A percentile compares a stretch with the other conserved stretches of the same genome.
Conservation (phyloP, 2,113 vertebrate genomes). For the Hemiscyllium ocellatum region DNA sequence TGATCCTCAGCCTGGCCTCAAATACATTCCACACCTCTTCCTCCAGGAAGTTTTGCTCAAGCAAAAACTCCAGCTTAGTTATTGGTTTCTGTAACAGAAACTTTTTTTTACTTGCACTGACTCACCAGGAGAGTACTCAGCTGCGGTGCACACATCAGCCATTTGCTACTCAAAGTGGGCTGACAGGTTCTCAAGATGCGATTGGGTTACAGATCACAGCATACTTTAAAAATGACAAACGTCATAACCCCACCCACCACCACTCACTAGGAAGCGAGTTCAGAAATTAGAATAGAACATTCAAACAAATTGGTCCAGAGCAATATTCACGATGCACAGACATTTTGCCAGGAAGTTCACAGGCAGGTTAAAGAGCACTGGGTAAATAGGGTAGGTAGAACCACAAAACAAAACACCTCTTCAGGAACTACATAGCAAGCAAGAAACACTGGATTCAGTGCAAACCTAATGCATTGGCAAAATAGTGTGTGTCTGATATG, state of each 20-base stretch:
- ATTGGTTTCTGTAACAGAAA: neutral
- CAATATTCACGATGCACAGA: neutral
- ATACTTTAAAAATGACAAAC: slow-evolving; percentile 9
- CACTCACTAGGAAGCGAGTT: neutral
- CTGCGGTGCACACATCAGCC: neutral
- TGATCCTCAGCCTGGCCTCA: neutral
- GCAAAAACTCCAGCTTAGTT: neutral
- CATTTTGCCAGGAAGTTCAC: neutral
- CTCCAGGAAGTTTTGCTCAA: neutral
- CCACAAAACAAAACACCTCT: neutral
- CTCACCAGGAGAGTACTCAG: neutral
- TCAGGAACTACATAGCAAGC: neutral
- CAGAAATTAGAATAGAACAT: neutral
- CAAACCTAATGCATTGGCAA: neutral
- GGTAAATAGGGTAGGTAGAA: neutral
- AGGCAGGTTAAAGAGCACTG: neutral
- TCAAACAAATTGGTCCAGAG: neutral
- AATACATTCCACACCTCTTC: neutral
- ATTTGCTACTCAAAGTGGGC: slow-evolving; percentile 9
- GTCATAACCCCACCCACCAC: neutral
- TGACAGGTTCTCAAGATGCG: neutral
- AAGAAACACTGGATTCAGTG: no score
- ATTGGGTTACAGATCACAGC: neutral
- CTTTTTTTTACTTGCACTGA: neutral
- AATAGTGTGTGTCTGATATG: neutral